A percentile compares a stretch with the other conserved stretches of the same genome.
Evolutionary conservation across 2,797 vertebrate species (phyloP).

Genomic region (Rachycentron canadum): DNA sequence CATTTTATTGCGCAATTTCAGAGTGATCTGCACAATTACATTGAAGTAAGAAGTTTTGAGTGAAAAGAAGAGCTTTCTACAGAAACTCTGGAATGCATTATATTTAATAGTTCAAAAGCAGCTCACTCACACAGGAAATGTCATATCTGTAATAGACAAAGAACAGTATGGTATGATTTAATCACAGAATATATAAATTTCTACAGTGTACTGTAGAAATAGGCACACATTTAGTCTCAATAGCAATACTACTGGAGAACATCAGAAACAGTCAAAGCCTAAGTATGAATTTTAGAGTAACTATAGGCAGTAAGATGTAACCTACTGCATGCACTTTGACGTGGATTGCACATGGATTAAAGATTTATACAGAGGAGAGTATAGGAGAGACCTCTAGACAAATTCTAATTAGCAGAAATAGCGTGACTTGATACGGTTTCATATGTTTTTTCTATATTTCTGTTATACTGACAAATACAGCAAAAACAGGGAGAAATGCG

Average conservation of each 20-base stretch:
- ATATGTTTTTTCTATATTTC: slow-evolving; percentile 10
- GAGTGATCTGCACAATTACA: slow-evolving; percentile 9
- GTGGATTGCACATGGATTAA: slow-evolving; percentile 35
- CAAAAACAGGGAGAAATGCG: slow-evolving; percentile 40
- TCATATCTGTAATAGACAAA: slow-evolving; percentile 34
- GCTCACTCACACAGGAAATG: slow-evolving; percentile 63
- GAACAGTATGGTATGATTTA: slow-evolving; percentile 31
- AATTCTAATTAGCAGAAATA: slow-evolving; percentile 24
- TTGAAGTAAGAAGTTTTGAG: slow-evolving; percentile 1
- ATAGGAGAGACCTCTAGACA: slow-evolving; percentile 22
- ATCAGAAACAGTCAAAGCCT: slow-evolving; percentile 59
- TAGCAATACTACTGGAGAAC: slow-evolving; percentile 48
- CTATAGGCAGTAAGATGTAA: slow-evolving; percentile 37
- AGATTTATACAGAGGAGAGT: slow-evolving; percentile 36
- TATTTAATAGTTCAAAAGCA: slow-evolving; percentile 73
- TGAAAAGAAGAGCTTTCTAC: slow-evolving; percentile 21
- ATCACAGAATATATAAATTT: slow-evolving; percentile 39
- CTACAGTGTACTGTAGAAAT: slow-evolving; percentile 57
- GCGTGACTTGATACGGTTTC: not conserved
- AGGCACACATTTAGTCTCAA: slow-evolving; percentile 64
- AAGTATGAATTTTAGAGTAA: slow-evolving; percentile 33
- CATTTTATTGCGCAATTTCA: not conserved
- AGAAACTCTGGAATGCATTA: slow-evolving; percentile 55
- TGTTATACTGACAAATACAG: slow-evolving; percentile 8
- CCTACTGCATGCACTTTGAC: slow-evolving; percentile 37